Evolutionary conservation across 2,113 vertebrate genomes (phyloP).

Genomic region (Mellivora capensis): DNA sequence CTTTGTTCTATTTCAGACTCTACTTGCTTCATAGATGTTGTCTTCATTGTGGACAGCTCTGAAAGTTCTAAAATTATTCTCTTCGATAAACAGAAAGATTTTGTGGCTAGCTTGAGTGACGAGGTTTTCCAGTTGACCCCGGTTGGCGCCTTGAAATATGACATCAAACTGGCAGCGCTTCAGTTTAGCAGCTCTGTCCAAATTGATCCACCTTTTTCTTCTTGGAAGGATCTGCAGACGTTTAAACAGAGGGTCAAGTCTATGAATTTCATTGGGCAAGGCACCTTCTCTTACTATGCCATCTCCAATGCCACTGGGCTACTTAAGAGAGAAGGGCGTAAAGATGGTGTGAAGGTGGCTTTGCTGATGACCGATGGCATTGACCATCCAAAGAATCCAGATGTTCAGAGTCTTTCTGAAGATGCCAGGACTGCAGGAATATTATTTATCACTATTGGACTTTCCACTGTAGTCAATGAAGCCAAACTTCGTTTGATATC

Average conservation of each 20-base stretch:
- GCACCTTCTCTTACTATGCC: slow-evolving; percentile 91
- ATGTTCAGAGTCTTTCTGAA: slow-evolving; percentile 80
- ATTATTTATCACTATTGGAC: slow-evolving; percentile 86
- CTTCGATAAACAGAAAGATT: slow-evolving; percentile 88
- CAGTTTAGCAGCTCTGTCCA: slow-evolving; percentile 92
- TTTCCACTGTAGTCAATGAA: slow-evolving; percentile 82
- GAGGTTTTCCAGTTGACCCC: slow-evolving; percentile 82
- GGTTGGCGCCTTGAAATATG: slow-evolving; percentile 73
- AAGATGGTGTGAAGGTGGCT: slow-evolving; percentile 81
- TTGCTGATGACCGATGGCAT: slow-evolving; percentile 91
- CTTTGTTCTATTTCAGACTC: slow-evolving; percentile 77
- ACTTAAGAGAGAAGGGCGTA: slow-evolving; percentile 84
- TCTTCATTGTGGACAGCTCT: slow-evolving; percentile 93
- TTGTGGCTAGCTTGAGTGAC: slow-evolving; percentile 84
- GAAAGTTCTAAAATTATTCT: slow-evolving; percentile 87
- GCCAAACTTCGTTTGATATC: slow-evolving; percentile 87
- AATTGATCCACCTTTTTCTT: slow-evolving; percentile 84
- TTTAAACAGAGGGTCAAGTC: slow-evolving; percentile 83
- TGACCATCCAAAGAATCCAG: slow-evolving; percentile 90
- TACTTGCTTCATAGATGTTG: slow-evolving; percentile 85
- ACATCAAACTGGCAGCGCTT: slow-evolving; percentile 84
- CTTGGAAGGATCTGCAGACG: slow-evolving; percentile 85
- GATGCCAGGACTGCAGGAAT: slow-evolving; percentile 87
- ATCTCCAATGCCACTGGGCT: slow-evolving; percentile 88
- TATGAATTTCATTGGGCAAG: slow-evolving; percentile 89